Percentiles rank a stretch among this genome's conserved stretches.
phyloP scores from a whole-genome alignment of 2,113 vertebrate species.

The Maylandia zebra region DNA sequence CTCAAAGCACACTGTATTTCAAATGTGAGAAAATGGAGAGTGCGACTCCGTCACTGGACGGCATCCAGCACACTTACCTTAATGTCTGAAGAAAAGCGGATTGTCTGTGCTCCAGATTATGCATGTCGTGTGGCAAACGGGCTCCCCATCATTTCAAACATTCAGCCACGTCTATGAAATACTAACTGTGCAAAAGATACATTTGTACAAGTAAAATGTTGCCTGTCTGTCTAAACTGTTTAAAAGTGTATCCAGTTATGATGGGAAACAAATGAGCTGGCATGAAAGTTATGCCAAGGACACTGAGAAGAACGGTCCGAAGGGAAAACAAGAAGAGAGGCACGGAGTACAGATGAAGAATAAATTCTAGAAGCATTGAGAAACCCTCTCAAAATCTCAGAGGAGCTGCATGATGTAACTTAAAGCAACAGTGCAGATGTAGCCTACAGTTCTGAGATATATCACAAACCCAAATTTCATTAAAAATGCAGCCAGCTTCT shows the following conservation, averaged over 20 bases:
- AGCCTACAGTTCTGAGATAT: background rate
- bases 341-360: background rate
- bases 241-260: background rate
- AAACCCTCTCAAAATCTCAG: background rate
- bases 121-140: background rate
- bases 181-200: background rate
- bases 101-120: background rate
- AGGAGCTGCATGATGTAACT: background rate
- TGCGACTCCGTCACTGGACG: background rate
- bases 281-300: conserved; percentile 13
- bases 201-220: background rate
- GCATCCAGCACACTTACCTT: background rate
- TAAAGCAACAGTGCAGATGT: background rate
- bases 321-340: background rate
- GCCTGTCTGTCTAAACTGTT: background rate
- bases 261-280: background rate
- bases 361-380: background rate
- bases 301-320: background rate
- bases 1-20: background rate
- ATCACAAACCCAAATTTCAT: conserved; percentile 15
- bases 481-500: conserved; percentile 47
- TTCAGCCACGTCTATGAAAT: background rate
- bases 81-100: background rate
- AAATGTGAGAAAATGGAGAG: background rate
- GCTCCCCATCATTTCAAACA: background rate